These are phyloP conservation scores for Leptoclinus maculatus DNA, from an alignment of 2,797 vertebrate species.

Conservation along the genomic window DNA sequence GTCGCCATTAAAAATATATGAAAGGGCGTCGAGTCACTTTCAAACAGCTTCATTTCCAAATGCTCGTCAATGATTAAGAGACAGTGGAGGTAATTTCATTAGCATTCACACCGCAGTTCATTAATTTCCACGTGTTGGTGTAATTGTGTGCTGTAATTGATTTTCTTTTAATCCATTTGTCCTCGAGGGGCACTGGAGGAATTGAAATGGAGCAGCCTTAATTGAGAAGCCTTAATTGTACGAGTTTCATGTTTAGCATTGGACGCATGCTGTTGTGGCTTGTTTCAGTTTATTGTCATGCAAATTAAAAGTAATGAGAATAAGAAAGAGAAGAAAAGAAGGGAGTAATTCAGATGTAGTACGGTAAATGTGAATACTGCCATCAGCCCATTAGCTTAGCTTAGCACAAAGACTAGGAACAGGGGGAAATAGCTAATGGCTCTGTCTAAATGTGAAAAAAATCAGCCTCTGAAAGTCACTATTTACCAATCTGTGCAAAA, in stretches of 20 bases:
- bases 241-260: neutral
- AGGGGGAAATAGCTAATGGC: neutral
- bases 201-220: slow-evolving; percentile 33
- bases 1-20: slow-evolving; percentile 42
- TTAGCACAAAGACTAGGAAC: neutral
- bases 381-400: neutral
- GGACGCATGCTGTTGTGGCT: slow-evolving; percentile 3
- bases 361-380: neutral
- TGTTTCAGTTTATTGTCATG: slow-evolving; percentile 12
- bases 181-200: slow-evolving; percentile 23
- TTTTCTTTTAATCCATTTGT: slow-evolving; percentile 47
- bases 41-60: slow-evolving; percentile 39
- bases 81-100: slow-evolving; percentile 40
- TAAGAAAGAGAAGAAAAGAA: neutral
- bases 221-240: slow-evolving; percentile 23
- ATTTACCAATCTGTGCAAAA: neutral
- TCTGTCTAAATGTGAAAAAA: neutral
- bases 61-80: slow-evolving; percentile 46
- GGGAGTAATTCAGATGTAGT: neutral
- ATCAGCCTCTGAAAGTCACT: neutral
- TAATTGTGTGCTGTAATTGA: slow-evolving; percentile 45
- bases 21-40: slow-evolving; percentile 48
- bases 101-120: slow-evolving; percentile 38
- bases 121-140: slow-evolving; percentile 50
- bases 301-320: neutral